Conservation (phyloP, 2,797 vertebrate genomes). For the Coluber constrictor region DNA sequence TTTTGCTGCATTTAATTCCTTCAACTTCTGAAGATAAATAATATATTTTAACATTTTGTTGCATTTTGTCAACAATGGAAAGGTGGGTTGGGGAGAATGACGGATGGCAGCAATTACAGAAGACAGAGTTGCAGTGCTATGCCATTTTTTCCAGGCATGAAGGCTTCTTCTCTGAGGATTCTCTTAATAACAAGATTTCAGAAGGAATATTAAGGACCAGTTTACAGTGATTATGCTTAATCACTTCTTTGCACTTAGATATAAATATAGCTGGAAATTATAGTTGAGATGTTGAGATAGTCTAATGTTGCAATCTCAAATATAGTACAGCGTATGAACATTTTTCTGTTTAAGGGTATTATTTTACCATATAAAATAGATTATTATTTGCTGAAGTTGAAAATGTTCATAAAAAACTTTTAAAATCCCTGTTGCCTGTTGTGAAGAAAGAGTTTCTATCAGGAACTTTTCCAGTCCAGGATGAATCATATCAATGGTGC, state of each 20-base stretch:
- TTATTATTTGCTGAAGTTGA: not conserved
- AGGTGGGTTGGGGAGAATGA: conserved; percentile 49
- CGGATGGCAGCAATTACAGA: conserved; percentile 69
- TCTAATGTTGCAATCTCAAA: conserved; percentile 6
- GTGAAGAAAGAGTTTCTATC: not conserved
- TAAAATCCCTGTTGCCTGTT: not conserved
- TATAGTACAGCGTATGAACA: conserved; percentile 10
- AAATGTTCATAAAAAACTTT: not conserved
- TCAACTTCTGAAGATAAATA: conserved; percentile 63
- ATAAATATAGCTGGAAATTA: not conserved
- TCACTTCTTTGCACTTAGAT: conserved; percentile 14
- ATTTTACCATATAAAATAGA: conserved; percentile 1
- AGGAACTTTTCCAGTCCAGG: not conserved
- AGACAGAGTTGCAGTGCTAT: conserved; percentile 64
- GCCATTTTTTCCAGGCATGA: conserved; percentile 57
- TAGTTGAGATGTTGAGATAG: not conserved
- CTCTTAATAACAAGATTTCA: conserved; percentile 59
- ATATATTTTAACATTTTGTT: conserved; percentile 71
- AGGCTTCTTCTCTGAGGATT: conserved; percentile 47
- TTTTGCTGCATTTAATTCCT: conserved; percentile 51
- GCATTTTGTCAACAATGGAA: conserved; percentile 60
- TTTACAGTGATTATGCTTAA: conserved; percentile 15
- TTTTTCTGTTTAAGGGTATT: not conserved
- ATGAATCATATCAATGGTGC: not conserved
- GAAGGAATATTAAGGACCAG: conserved; percentile 51